Base-by-base conservation (phyloP, 2,797 vertebrate species). In the Pteropus rufus region DNA sequence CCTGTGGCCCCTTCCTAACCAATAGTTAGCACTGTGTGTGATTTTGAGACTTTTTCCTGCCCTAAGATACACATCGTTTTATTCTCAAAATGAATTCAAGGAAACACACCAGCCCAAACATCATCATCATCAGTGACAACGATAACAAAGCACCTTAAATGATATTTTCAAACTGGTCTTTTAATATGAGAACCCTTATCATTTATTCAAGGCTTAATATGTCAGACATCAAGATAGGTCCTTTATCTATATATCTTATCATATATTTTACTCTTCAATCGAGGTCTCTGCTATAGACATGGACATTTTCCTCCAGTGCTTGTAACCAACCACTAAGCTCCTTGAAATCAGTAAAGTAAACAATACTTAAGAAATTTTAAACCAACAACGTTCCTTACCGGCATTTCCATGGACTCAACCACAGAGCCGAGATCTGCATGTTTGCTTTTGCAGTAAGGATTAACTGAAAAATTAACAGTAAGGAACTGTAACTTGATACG, bases 381-480 rank as follows among this genome's bases (percentile, higher is more conserved):
- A 64, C 2, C n/a, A 10, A 0, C 15, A 4, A 2, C 31, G 7
- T 70, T 87, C 54, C 58, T 95, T 93, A 76, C 21, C 60, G 41
- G 10, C 2, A 34, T 58, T 39, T n/a, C 39, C 34, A 34, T 7
- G 18, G 69, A 77, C 21, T 29, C 9, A 39, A 0, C 46, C 67
- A 56, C 1, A 26, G 29, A 39, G 14, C 31, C 80, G n/a, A 5
- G 41, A 7, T n/a, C 79, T 64, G 19, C 19, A 14, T 39, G 26
- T 58, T 79, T 49, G 49, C 49, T 54, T 36, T 65, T 67, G 54
- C 12, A n/a, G 18, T 41, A 86, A 83, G 94, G 41, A 69, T 73
- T 82, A 83, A 77, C 49, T 92, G 36, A 36, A 36, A 36, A 36
- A 36, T 36, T 36, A 36, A 36, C 36, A 36, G 36, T 36, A 36